Conservation (phyloP, 2,888 invertebrate genomes). For the Idaea biselata region DNA sequence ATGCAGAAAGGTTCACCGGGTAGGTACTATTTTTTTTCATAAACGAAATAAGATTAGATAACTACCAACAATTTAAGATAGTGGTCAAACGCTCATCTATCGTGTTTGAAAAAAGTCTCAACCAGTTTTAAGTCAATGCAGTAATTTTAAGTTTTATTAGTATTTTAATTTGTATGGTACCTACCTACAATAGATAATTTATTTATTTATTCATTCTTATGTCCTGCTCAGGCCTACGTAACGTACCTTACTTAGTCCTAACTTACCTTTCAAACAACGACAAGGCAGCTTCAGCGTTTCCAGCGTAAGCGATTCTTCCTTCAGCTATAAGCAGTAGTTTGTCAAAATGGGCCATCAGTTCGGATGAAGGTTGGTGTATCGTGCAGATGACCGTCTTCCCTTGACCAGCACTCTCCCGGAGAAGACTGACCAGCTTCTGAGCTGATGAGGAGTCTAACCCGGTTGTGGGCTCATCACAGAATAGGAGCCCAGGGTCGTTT, state of each 20-base stretch:
- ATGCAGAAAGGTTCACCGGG: no score
- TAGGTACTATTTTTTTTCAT: no score
- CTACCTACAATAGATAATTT: no score
- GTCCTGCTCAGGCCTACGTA: neutral
- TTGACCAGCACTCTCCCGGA: conserved; percentile 85
- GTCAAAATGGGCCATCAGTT: conserved; percentile 91
- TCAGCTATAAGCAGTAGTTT: conserved; percentile 89
- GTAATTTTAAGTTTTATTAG: no score
- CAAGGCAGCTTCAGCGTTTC: conserved; percentile 78
- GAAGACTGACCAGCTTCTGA: conserved; percentile 87
- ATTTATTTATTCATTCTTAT: no score
- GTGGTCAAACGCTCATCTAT: no score
- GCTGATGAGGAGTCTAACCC: conserved; percentile 96
- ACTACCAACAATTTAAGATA: no score
- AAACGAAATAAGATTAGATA: no score
- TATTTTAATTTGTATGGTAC: no score
- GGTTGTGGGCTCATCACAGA: conserved; percentile 98
- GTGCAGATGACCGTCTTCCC: conserved; percentile 95
- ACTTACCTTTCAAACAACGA: conserved; percentile 82
- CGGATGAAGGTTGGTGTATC: conserved; percentile 96
- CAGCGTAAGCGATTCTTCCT: conserved; percentile 92
- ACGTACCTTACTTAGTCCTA: no score
- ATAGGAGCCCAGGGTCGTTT: conserved; percentile 94
- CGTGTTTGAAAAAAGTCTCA: no score
- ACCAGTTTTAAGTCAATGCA: no score